Evolutionary conservation across 2,113 vertebrate genomes (phyloP).

Genomic region (Beaufortia kweichowensis): DNA sequence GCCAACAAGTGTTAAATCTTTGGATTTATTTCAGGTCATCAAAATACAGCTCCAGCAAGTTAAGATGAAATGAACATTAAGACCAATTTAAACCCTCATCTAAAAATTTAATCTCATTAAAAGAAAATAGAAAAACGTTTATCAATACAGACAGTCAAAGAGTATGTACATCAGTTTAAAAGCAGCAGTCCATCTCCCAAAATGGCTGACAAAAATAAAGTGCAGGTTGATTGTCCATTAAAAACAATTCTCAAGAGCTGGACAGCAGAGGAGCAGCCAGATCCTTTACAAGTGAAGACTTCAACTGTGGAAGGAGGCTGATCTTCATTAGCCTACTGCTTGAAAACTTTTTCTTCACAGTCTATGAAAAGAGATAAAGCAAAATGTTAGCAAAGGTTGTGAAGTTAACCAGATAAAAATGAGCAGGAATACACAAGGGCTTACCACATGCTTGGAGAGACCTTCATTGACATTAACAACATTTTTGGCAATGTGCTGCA

Average conservation of each 20-base stretch:
- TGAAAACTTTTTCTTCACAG: slow-evolving; percentile 86
- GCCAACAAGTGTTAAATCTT: neutral
- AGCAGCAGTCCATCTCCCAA: slow-evolving; percentile 48
- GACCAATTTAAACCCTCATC: neutral
- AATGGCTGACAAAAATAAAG: slow-evolving; percentile 59
- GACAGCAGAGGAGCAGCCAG: slow-evolving; percentile 74
- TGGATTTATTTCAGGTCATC: neutral
- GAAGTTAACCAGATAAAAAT: neutral
- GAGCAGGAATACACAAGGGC: slow-evolving; percentile 33
- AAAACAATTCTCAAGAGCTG: slow-evolving; percentile 34
- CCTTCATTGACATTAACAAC: slow-evolving; percentile 80
- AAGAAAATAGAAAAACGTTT: slow-evolving; percentile 24
- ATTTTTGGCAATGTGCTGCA: slow-evolving; percentile 92
- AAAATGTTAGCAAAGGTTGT: neutral
- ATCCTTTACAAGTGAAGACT: slow-evolving; percentile 66
- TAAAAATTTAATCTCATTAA: neutral
- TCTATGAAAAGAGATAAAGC: slow-evolving; percentile 68
- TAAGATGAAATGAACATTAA: neutral
- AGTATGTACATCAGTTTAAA: slow-evolving; percentile 42
- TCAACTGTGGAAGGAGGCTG: slow-evolving; percentile 84
- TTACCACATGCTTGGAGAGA: slow-evolving; percentile 82
- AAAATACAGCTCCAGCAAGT: neutral
- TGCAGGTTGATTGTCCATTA: slow-evolving; percentile 53
- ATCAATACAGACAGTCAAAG: slow-evolving; percentile 38
- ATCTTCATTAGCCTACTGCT: slow-evolving; percentile 83